Conservation (phyloP, 1,140 invertebrate genomes). For the Pygmarrhopalites habei region DNA sequence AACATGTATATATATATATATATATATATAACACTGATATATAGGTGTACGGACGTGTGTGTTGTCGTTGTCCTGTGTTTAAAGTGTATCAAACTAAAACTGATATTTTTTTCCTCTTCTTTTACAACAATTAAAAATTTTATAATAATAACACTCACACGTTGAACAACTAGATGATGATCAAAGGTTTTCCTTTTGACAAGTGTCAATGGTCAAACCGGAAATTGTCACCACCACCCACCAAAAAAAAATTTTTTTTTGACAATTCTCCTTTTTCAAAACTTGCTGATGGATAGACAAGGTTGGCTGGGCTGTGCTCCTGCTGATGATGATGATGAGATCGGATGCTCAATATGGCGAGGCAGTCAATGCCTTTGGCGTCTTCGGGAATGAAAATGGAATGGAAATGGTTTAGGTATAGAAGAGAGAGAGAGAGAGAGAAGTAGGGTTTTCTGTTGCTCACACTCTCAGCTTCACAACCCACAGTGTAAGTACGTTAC, state of each 20-base stretch:
- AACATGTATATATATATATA: neutral
- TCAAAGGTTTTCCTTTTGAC: too few species aligned
- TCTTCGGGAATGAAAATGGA: constrained; percentile 28
- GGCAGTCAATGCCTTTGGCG: constrained; percentile 30
- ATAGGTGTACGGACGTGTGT: neutral
- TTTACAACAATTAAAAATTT: too few species aligned
- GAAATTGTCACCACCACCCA: neutral
- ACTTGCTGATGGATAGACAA: constrained; percentile 14
- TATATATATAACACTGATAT: neutral
- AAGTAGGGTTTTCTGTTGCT: constrained; percentile 16
- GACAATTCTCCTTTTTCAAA: neutral
- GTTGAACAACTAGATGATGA: too few species aligned
- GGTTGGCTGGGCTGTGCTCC: constrained; percentile 15
- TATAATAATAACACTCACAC: too few species aligned
- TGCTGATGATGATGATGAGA: constrained; percentile 26
- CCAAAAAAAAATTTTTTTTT: constrained; percentile 5
- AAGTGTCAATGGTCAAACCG: neutral
- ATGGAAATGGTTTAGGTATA: constrained; percentile 9
- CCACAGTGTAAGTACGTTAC: too few species aligned
- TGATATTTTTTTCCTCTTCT: too few species aligned
- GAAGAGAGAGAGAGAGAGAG: too few species aligned
- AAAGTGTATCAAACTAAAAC: too few species aligned
- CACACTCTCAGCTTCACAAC: constrained; percentile 18
- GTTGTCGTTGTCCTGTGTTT: too few species aligned
- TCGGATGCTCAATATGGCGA: constrained; percentile 36